A percentile compares a stretch with the other conserved stretches of the same genome.
These are phyloP conservation scores for Ictidomys tridecemlineatus DNA, from an alignment of 2,113 vertebrate genomes.

Conservation along the genomic window DNA sequence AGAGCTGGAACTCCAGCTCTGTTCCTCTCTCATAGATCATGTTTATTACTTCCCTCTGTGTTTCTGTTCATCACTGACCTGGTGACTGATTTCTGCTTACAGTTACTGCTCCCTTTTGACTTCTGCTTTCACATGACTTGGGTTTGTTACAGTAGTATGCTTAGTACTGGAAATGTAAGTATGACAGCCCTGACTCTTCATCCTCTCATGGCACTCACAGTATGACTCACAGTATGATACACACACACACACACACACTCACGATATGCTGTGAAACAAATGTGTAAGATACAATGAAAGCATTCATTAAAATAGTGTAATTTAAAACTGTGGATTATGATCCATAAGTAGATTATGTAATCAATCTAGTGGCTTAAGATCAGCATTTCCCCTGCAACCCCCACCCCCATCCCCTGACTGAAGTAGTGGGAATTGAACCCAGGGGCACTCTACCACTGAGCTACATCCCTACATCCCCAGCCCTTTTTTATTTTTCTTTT, in stretches of 20 bases:
- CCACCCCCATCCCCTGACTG: no score
- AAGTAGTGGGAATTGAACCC: neutral
- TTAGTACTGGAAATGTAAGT: slow-evolving; percentile 23
- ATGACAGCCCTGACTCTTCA: neutral
- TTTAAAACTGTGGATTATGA: neutral
- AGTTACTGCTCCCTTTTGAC: slow-evolving; percentile 24
- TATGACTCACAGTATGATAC: neutral
- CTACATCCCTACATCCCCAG: neutral
- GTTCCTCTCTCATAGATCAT: neutral
- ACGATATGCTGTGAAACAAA: neutral
- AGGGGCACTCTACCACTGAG: neutral
- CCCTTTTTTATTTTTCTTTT: no score
- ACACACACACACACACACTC: neutral
- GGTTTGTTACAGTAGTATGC: neutral
- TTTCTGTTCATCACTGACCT: neutral
- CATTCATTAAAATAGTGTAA: neutral
- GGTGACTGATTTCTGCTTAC: neutral
- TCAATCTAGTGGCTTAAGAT: neutral
- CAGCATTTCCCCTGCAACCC: neutral
- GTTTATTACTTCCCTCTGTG: slow-evolving; percentile 19
- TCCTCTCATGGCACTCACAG: neutral
- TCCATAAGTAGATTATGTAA: neutral
- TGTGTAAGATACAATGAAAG: neutral
- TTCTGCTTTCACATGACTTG: slow-evolving; percentile 2
- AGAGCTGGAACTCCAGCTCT: neutral